A percentile compares a stretch with the other conserved stretches of the same genome.
Conservation (phyloP, 2,888 invertebrate species). For the Gymnoscelis rufifasciata region DNA sequence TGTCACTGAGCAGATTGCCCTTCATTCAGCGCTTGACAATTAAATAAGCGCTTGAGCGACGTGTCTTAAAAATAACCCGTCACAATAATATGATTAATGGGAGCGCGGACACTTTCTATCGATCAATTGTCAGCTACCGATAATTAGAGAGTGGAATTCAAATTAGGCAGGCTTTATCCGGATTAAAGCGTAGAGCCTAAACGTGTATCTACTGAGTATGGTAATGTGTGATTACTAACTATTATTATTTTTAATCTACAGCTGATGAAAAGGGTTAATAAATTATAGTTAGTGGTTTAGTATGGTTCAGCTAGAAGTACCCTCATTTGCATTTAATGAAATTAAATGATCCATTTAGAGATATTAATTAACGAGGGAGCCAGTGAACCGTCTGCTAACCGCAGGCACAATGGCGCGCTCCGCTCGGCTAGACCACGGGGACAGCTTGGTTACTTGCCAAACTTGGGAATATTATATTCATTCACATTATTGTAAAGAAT, state of each 20-base stretch:
- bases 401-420: slow-evolving; percentile 33
- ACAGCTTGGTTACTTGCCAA: slow-evolving; percentile 6
- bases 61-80: slow-evolving; percentile 60
- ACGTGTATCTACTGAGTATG: slow-evolving; percentile 21
- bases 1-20: slow-evolving; percentile 76
- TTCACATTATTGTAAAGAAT: too few species aligned
- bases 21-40: slow-evolving; percentile 75
- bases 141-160: slow-evolving; percentile 62
- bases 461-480: too few species aligned
- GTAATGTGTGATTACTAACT: slow-evolving; percentile 14
- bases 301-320: slow-evolving; percentile 53
- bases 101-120: slow-evolving; percentile 60
- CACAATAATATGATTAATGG: slow-evolving; percentile 71
- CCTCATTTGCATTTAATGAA: slow-evolving; percentile 77
- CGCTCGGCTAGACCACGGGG: slow-evolving; percentile 1
- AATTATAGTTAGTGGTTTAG: slow-evolving; percentile 41
- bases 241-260: slow-evolving; percentile 16
- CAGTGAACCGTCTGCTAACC: slow-evolving; percentile 69
- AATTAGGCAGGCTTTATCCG: slow-evolving; percentile 47
- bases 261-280: slow-evolving; percentile 36
- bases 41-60: slow-evolving; percentile 72
- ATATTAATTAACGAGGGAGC: slow-evolving; percentile 76
- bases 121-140: slow-evolving; percentile 72
- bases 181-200: slow-evolving; percentile 36
- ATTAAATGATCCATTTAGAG: slow-evolving; percentile 78